These are phyloP conservation scores for Doryteuthis pealeii DNA, from an alignment of 1,140 invertebrate genomes.

Conservation along the genomic window DNA sequence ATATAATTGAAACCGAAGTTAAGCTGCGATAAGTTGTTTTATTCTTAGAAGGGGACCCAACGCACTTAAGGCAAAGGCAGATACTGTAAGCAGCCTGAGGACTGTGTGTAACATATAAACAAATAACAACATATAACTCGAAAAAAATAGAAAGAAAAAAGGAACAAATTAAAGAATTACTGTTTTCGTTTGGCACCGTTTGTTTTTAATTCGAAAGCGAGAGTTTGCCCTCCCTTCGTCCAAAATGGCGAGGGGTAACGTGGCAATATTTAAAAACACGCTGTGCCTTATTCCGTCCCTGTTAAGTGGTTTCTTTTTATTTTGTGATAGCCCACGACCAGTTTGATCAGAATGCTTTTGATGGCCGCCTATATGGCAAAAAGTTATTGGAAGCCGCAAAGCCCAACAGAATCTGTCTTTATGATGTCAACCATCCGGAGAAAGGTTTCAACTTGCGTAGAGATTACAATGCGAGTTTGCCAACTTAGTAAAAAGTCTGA, in stretches of 20 bases:
- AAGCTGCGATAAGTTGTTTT: no score
- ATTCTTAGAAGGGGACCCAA: no score
- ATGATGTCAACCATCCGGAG: conserved; percentile 92
- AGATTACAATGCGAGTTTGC: conserved; percentile 92
- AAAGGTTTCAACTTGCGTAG: conserved; percentile 95
- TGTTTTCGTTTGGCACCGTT: no score
- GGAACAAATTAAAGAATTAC: no score
- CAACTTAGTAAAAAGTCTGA: conserved; percentile 73
- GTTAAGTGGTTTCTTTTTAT: neutral
- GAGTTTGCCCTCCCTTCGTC: neutral
- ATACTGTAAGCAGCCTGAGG: no score
- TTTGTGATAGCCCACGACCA: neutral
- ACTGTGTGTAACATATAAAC: no score
- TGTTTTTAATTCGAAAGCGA: no score
- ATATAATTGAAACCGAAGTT: no score
- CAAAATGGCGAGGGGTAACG: conserved; percentile 15
- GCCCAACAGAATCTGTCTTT: conserved; percentile 67
- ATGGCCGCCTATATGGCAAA: neutral
- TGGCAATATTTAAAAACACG: conserved; percentile 11
- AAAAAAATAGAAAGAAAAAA: no score
- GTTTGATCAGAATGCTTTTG: neutral
- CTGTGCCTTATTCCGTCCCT: neutral
- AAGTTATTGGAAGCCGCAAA: conserved; percentile 14
- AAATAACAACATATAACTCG: no score
- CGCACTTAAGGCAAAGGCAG: no score